Evolutionary conservation across 2,113 vertebrate genomes (phyloP), one percentile per base, ranked within the genome.

Genomic region (Tragelaphus scriptus): DNA sequence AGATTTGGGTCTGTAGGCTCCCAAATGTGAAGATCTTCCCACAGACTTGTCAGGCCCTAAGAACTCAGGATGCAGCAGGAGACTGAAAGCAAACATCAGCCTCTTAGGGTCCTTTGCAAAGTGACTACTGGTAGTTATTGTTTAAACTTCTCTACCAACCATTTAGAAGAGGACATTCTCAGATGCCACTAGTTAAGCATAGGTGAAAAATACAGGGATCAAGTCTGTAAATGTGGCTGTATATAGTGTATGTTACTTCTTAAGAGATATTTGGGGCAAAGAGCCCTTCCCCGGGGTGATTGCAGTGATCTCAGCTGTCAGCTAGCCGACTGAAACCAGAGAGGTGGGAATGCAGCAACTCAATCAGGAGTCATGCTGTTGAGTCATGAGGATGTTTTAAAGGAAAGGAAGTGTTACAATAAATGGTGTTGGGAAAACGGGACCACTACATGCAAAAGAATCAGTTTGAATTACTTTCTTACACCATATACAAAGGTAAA

Each of bases 71-170:
- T 79, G n/a, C 23, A 53, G 58, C 55, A 80, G 30, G 28, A 68
- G 44, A 9, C 75, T 68, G 14, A 90, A 94, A 88, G n/a, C 53
- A 93, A 93, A 77, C 8, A 77, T 30, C 30, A 36, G 2, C 36
- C 16, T 55, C 40, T 58, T 59, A 26, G 55, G 32, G 36, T 49
- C 47, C 49, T 80, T 65, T 51, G 53, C 58, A n/a, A 94, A 77
- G 49, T 53, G 19, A 90, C 25, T 77, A 15, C 26, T 47, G 55
- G 19, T 47, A 47, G 75, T 55, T 90, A 63, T n/a, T 68, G 28
- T 96, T 95, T 90, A 88, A 94, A 96, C 17, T 92, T 90, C 65
- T 85, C 88, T n/a, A 6, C n/a, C 51, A 85, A 71, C 63, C 79
- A 21, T 68, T 47, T 88, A 58, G 58, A 77, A 96, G n/a, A 88